Evolutionary conservation across 1,140 invertebrate species (phyloP), one percentile per base, ranked within the genome.

Genomic region (Apis laboriosa): DNA sequence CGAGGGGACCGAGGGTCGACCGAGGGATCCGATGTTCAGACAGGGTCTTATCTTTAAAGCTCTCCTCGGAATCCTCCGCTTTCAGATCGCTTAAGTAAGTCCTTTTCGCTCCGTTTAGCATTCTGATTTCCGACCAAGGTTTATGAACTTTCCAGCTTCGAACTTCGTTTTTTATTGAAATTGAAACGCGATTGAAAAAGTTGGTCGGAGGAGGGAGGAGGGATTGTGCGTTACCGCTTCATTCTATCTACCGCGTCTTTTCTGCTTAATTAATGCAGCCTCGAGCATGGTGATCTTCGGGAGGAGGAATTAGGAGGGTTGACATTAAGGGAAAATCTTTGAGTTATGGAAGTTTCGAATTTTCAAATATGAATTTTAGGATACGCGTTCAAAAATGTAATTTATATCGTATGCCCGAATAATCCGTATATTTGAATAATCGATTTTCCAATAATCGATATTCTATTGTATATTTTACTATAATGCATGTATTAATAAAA

Each of bases 101-200:
- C 64, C 55, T 76, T 68, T 28, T 51, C 80, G 80, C 73, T 82
- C 80, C 80, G 75, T 82, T 82, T 82, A 82, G 70, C 80, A 82
- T 82, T 82, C 80, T 70, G 80, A 82, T 82, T 77, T 77, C 74
- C 55, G 64, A 11, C 34, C 64, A 49, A 77, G 80, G 60, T 82
- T 82, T 82, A 82, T 24, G 74, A 75, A 64, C 61, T 8, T 19
- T 8, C 34, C 34, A 34, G 3, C 2, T 3, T 34, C 15, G 12
- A 24, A 15, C 51, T 70, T 19, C 21, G 24, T 17, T 4, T 53
- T 63, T 63, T 28, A 12, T 17, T 24, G 49, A 68, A 77, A 82
- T 82, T 82, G 80, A 82, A 82, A 82, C 63, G 43, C 63, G 74
- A 77, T 77, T 68, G 73, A 82, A 77, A 77, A 82, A 82, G 73